phyloP scores from a whole-genome alignment of 53 echinoderm and acorn worm species.

The Echinometra lucunter region DNA sequence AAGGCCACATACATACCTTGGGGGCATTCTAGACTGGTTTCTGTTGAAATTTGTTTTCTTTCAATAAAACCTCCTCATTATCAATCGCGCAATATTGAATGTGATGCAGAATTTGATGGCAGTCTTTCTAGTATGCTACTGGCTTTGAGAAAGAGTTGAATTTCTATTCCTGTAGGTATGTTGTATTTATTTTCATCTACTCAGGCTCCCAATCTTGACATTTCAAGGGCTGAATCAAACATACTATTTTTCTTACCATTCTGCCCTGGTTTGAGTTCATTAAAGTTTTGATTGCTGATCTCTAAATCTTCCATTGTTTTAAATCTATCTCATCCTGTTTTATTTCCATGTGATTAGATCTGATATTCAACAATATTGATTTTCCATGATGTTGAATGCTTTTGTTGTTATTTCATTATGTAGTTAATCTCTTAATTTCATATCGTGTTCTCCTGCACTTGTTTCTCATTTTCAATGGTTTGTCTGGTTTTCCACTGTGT shows the following conservation, averaged over 20 bases:
- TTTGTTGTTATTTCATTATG: too few relatives aligned
- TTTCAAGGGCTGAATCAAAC: background rate
- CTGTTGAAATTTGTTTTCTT: constrained; percentile 63
- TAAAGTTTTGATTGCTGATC: too few relatives aligned
- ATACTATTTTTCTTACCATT: background rate
- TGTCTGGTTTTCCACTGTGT: too few relatives aligned
- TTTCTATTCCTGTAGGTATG: constrained; percentile 13
- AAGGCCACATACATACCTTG: constrained; percentile 45
- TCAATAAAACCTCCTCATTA: constrained; percentile 68
- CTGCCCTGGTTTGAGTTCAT: too few relatives aligned
- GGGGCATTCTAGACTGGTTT: constrained; percentile 6
- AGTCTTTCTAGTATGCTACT: constrained; percentile 26
- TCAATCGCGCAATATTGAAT: constrained; percentile 57
- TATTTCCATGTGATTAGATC: too few relatives aligned
- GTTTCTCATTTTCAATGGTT: too few relatives aligned
- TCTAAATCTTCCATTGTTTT: too few relatives aligned
- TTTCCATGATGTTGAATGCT: too few relatives aligned
- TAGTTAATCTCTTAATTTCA: too few relatives aligned
- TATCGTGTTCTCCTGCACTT: too few relatives aligned
- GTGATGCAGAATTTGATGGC: constrained; percentile 36
- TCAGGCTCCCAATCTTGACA: background rate
- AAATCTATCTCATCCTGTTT: too few relatives aligned
- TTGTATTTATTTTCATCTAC: constrained; percentile 33
- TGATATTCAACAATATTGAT: too few relatives aligned
- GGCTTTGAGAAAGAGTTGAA: background rate